Percentiles rank a stretch among this genome's conserved stretches.
These are phyloP conservation scores for Crax fasciolata DNA, from an alignment of 2,797 vertebrate species.

Conservation along the genomic window DNA sequence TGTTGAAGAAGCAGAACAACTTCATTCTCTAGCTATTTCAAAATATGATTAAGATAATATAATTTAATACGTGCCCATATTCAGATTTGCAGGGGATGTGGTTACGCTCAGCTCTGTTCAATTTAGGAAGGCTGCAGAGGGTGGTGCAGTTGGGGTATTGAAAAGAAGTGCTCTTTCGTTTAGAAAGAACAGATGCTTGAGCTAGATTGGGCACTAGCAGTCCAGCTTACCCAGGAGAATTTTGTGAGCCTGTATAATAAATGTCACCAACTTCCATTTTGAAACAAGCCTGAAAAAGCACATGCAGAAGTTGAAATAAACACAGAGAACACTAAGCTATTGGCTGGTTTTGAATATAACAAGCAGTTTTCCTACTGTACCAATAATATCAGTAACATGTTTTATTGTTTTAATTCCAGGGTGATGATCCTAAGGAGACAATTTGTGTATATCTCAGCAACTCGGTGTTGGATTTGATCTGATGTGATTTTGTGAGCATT, in stretches of 20 bases:
- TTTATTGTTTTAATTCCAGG: conserved; percentile 71
- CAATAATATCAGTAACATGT: conserved; percentile 13
- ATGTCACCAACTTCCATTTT: not conserved
- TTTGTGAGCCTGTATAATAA: not conserved
- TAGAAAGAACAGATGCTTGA: not conserved
- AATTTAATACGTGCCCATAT: not conserved
- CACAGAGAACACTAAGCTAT: not conserved
- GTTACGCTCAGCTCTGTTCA: not conserved
- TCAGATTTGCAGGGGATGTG: not conserved
- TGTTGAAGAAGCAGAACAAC: not conserved
- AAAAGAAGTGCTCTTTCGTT: not conserved
- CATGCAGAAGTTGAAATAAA: not conserved
- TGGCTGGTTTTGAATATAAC: conserved; percentile 18
- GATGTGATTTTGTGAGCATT: conserved; percentile 57
- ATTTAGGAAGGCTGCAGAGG: not conserved
- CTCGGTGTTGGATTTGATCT: conserved; percentile 62
- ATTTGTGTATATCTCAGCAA: conserved; percentile 25
- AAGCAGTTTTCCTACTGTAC: not conserved
- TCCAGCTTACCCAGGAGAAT: not conserved
- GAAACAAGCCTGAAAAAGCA: not conserved
- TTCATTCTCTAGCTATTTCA: not conserved
- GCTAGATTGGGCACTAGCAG: not conserved
- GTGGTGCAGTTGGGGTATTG: not conserved
- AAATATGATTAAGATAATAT: not conserved
- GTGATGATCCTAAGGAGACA: conserved; percentile 38